Evolutionary conservation across 1,140 invertebrate genomes (phyloP), one percentile per base, ranked within the genome.

Genomic region (Heliothis virescens): DNA sequence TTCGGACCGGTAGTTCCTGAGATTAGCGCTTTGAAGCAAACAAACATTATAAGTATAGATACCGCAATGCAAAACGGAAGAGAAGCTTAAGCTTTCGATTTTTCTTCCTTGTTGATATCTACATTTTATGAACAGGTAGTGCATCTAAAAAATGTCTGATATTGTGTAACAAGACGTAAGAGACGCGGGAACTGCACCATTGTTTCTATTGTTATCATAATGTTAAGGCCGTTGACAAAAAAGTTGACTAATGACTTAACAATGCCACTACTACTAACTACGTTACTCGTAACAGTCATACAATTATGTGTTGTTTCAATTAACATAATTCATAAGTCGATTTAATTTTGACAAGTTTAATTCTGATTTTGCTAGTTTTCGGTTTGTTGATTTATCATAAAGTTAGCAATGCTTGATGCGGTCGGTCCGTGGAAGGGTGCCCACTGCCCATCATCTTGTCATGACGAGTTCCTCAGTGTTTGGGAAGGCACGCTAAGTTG

Each of bases 151-250:
- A 87, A 82, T 87, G 81, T 79, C 79, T 86, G 85, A 88, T 90
- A 87, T 94, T 94, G 90, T 92, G 89, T 94, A 93, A 93, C 84
- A 88, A 87, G 82, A 83, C 85, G 88, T 90, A 93, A 94, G 85
- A 90, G 86, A 87, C 91, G 91, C 91, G 92, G 90, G 91, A 94
- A 91, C 84, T 59, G 79, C 78, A 82, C 90, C 62, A 90, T 93
- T 91, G 91, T 90, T 59, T 86, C 86, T 82, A 91, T 91, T 94
- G 90, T 93, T 88, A 62, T 81, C 82, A 87, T 92, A 92, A 92
- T 93, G 91, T 90, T 94, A 92, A 93, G 92, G 93, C 88, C 90
- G 87, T 85, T 82, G 55, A 83, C 79, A 87, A 87, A 87, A 84
- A 11, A 52, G 21, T 79, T 80, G 60, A 84, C 57, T 82, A 82